Evolutionary conservation across 2,113 vertebrate species (phyloP), one percentile per base, ranked within the genome.

Genomic region (Eleginops maclovinus): DNA sequence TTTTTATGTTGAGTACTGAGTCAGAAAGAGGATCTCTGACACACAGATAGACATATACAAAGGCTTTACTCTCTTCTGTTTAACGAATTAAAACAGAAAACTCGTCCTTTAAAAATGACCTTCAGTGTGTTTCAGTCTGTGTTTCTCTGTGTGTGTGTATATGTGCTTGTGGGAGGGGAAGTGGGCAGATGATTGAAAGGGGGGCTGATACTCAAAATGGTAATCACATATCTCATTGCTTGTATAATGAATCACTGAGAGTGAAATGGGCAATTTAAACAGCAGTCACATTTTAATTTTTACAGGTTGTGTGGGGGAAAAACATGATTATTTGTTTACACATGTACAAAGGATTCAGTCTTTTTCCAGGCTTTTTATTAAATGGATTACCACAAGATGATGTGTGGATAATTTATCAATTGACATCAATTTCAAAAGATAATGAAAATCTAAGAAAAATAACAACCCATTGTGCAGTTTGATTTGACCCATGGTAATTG

Each of bases 171-270:
- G 77, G 54, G 79, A 43, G 71, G 54, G 73, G 58, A 49, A 67
- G 80, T 84, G 75, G 77, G 84, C 75, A 86, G 67, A 79, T 85
- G 80, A 77, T 81, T 81, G 77, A 84, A 77, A 49, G 80, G 83
- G 67, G 62, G 71, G 73, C 70, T 55, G 78, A 80, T 89, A 78
- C 87, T 91, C 89, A 85, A 90, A 89, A 91, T 90, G 87, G 84
- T 90, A 92, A 93, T 90, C 85, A 82, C 86, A 90, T 84, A 87
- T 86, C 88, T 90, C 77, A 79, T 79, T 88, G 90, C 84, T 90
- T 90, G 90, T 88, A 90, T 91, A 91, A 93, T 90, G 83, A 89
- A 89, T 83, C 79, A 83, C 55, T n/a, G 58, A 75, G 76, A 86
- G 83, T 49, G 76, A 88, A 86, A 87, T 59, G 44, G 77, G 49